Conservation (phyloP, 2,113 vertebrate species). For the Coturnix japonica region DNA sequence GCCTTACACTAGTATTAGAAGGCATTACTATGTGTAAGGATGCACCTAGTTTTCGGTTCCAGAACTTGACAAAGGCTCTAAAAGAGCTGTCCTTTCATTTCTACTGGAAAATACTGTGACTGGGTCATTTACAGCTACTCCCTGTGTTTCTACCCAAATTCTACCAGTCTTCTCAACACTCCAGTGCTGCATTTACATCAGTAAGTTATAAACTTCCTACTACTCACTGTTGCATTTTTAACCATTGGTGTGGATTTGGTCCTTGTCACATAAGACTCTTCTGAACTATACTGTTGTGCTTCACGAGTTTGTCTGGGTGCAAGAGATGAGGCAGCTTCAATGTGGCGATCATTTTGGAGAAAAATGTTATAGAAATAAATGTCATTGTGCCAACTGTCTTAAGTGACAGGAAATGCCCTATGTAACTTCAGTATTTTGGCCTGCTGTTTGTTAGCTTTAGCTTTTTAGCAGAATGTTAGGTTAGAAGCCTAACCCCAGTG, state of each 20-base stretch:
- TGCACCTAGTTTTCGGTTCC: background rate
- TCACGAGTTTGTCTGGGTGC: background rate
- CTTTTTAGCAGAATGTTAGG: background rate
- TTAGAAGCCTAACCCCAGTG: background rate
- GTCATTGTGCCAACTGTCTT: background rate
- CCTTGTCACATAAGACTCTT: background rate
- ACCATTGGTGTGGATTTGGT: background rate
- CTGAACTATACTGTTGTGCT: background rate
- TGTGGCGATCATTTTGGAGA: background rate
- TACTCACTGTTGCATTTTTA: background rate
- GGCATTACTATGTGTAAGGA: background rate
- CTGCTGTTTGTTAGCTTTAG: background rate
- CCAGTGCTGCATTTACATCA: background rate
- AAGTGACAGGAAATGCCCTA: rapidly evolving
- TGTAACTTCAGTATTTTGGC: background rate
- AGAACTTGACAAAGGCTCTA: background rate
- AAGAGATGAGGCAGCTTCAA: background rate
- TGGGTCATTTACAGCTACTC: background rate
- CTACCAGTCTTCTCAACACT: background rate
- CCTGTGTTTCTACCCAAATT: background rate
- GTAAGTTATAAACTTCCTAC: background rate
- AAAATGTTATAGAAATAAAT: background rate
- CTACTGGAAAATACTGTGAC: background rate
- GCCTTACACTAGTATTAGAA: background rate
- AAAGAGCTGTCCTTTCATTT: background rate